A percentile compares a stretch with the other conserved stretches of the same genome.
These are phyloP conservation scores for Orientallactaga sibirica DNA, from an alignment of 2,797 vertebrate species.

Conservation along the genomic window DNA sequence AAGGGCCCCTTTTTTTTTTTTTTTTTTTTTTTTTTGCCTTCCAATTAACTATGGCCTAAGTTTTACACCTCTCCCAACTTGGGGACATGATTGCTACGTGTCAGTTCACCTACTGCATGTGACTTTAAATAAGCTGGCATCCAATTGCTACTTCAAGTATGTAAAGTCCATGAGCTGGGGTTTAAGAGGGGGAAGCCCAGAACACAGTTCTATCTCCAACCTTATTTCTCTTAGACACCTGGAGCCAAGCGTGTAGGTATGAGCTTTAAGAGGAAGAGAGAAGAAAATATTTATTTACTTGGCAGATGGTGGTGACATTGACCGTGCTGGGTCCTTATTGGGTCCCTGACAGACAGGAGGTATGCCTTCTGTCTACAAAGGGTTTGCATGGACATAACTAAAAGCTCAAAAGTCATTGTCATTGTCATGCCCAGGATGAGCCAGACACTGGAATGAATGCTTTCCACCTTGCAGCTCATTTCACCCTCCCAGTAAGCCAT, in stretches of 20 bases:
- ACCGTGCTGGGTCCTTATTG: not conserved
- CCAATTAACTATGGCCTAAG: slow-evolving; percentile 46
- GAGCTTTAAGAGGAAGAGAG: slow-evolving; percentile 13
- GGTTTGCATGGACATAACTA: not conserved
- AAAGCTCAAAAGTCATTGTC: not conserved
- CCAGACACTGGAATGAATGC: not conserved
- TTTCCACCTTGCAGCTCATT: not conserved
- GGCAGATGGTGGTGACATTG: not conserved
- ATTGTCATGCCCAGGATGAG: not conserved
- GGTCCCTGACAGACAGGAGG: not conserved
- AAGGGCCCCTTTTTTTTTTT: not conserved
- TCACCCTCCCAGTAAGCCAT: not conserved
- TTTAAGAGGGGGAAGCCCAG: not conserved
- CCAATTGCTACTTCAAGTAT: slow-evolving; percentile 56
- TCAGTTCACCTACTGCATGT: slow-evolving; percentile 43
- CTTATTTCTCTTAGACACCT: slow-evolving; percentile 42
- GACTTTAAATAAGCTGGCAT: slow-evolving; percentile 66
- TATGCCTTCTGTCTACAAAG: not conserved
- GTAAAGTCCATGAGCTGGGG: not conserved
- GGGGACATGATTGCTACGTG: slow-evolving; percentile 47
- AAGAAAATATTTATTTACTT: slow-evolving; percentile 46
- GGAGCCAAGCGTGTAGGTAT: not conserved
- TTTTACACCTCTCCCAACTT: slow-evolving; percentile 32
- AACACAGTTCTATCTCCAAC: slow-evolving; percentile 19
- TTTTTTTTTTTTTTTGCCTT: slow-evolving; percentile 22